Evolutionary conservation across 2,888 invertebrate species (phyloP), one percentile per base, ranked within the genome.

Genomic region (Rhamnusium bicolor): DNA sequence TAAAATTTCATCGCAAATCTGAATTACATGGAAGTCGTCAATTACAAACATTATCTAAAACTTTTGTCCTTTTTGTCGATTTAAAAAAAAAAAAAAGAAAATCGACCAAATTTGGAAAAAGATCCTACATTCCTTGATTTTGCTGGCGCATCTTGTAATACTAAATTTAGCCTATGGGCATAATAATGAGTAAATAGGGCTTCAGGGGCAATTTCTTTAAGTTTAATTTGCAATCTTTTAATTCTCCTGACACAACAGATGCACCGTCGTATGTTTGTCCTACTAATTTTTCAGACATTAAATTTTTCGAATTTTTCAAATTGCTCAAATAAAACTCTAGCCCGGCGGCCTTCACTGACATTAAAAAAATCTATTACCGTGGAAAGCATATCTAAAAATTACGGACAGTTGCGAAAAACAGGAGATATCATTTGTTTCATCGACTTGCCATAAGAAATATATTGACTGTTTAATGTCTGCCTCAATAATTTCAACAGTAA

Each of bases 181-280:
- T 78, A 79, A 65, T 81, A 82, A 63, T 82, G 82, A 1, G 78
- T 80, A 62, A 79, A 83, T 53, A 73, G 29, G 27, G 82, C 82
- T 40, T 74, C 63, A 10, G 75, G 79, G 63, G 75, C 78, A 12
- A 72, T 49, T 58, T 71, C 61, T 78, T 77, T 79, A 46, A 84
- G 72, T 73, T 80, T 2, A 4, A 77, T 6, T 78, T 85, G 85
- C 27, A 85, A 77, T 19, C 83, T 84, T 81, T 80, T 40, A 82
- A 67, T 56, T 82, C 67, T 49, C 81, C 80, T 16, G 81, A 67
- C 77, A 83, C 78, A n/a, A n/a, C 6, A 83, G 81, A n/a, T 6
- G 81, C 82, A 1, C 84, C 83, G 65, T 84, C 82, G 71, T 83
- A 83, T n/a, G 81, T 83, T 76, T 85, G 84, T 21, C 78, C 81